Base-by-base conservation (phyloP, 1,140 invertebrate genomes). In the Nymphalis io region DNA sequence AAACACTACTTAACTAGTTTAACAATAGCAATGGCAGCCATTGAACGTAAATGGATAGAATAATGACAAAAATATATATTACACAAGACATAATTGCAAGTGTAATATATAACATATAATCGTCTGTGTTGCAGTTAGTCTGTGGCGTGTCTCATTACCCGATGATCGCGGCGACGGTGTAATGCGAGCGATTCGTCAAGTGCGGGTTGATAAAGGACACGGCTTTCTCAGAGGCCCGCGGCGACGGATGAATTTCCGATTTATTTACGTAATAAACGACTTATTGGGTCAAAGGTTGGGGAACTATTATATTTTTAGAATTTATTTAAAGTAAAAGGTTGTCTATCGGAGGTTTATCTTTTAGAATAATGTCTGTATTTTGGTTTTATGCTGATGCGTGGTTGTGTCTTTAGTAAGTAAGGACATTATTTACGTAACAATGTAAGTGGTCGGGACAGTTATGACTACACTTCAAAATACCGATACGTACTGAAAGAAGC, bases 141-240 rank as follows among this genome's bases (percentile, higher is more conserved):
- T 79, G 66, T 57, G 21, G 46, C 5, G 6, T 48, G 48, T 72
- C 76, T 80, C 78, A 81, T 84, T 77, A 79, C 75, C 46, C 61
- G 75, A 70, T 73, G 75, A 76, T 79, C 70, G 73, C 75, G 72
- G 72, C 75, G 73, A 74, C 77, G 76, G 5, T 76, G 77, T 84
- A 83, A 82, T 78, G 68, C 69, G 76, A 75, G 76, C 79, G 62
- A 83, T 85, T 74, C 80, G 77, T 83, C 80, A 82, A 75, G 72
- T 72, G 74, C 71, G 75, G 67, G 64, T 39, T 63, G 68, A 66
- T 75, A 81, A 85, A 83, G 81, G 83, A 85, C 80, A 85, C 74
- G 68, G 67, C 78, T 78, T 85, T 85, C 83, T 79, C 83, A 80
- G 76, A 59, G 55, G 58, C 65, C 60, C 51, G 59, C 65, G 68